Evolutionary conservation across 2,797 vertebrate species (phyloP).

Genomic region (Paedocypris micromegethes): DNA sequence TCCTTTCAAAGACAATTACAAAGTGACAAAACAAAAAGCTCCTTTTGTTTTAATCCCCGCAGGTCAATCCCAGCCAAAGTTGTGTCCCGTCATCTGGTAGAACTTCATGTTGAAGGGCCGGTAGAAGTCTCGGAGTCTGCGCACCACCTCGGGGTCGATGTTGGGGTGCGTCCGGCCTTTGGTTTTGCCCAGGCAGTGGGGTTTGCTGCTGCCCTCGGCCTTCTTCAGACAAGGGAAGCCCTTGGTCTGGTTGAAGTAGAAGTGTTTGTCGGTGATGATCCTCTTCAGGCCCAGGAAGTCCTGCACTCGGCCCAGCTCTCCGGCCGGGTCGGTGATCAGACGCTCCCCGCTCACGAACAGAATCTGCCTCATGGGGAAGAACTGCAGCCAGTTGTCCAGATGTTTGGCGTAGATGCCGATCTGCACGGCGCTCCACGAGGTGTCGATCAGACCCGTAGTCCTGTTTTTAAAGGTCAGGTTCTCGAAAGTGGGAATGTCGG

Average conservation of each 20-base stretch:
- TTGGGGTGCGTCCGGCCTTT: conserved; percentile 76
- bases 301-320: conserved; percentile 77
- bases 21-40: conserved; percentile 45
- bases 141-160: conserved; percentile 60
- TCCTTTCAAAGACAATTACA: conserved; percentile 62
- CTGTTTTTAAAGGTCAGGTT: conserved; percentile 80
- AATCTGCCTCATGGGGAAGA: conserved; percentile 76
- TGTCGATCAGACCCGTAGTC: conserved; percentile 78
- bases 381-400: conserved; percentile 81
- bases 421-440: conserved; percentile 78
- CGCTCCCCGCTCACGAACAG: conserved; percentile 78
- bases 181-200: conserved; percentile 80
- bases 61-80: conserved; percentile 80
- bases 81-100: conserved; percentile 69
- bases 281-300: conserved; percentile 79
- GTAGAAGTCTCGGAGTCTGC: conserved; percentile 63
- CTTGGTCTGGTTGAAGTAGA: conserved; percentile 84
- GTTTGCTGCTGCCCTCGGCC: conserved; percentile 79
- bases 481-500: conserved; percentile 75
- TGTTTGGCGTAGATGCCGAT: conserved; percentile 83
- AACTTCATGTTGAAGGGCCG: conserved; percentile 68
- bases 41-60: conserved; percentile 8
- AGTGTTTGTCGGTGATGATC: conserved; percentile 83
- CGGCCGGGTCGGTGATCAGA: conserved; percentile 76
- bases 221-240: conserved; percentile 82